Evolutionary conservation across 2,888 invertebrate species (phyloP), one percentile per base, ranked within the genome.

Genomic region (Subacronicta megacephala): DNA sequence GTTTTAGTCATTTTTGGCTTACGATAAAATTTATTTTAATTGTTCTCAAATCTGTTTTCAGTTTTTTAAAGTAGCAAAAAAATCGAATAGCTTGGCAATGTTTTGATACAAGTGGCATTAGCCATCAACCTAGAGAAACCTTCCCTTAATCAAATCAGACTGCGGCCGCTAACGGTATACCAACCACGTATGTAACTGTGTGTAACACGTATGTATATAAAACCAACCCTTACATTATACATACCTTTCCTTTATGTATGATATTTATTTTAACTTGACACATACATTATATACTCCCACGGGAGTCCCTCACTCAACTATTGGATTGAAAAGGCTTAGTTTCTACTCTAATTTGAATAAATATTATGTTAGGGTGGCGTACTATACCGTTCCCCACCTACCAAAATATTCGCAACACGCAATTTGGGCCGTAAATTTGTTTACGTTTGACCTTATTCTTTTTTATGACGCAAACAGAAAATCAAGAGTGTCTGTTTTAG

Each of bases 311-410:
- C 16, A 18, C 33, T 58, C 56, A 51, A 41, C 41, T 36, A 31
- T 53, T 9, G 31, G 46, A 50, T 57, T 62, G 41, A 40, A 45
- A 20, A 57, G 47, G 58, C 42, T 64, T 60, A 66, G 55, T 51
- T 50, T 45, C 50, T 68, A 56, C 64, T 62, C 40, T 60, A 20
- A 56, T 74, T 70, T 63, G 42, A 55, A 67, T 62, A 60, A 47
- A 69, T 47, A 49, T 37, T n/a, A n/a, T n/a, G n/a, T n/a, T n/a
- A n/a, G 26, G 45, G 15, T 31, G 13, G 17, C 6, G 17, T 42
- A 41, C 13, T 17, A 23, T 40, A 31, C 15, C 23, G 20, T 47
- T 37, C 33, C 5, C 7, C 16, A 36, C 17, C 4, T 15, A 23
- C 3, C 3, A 33, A 36, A 60, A 60, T 33, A 36, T 44, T 1